These are phyloP conservation scores for Bos javanicus DNA, from an alignment of 2,113 vertebrate genomes.

Conservation along the genomic window DNA sequence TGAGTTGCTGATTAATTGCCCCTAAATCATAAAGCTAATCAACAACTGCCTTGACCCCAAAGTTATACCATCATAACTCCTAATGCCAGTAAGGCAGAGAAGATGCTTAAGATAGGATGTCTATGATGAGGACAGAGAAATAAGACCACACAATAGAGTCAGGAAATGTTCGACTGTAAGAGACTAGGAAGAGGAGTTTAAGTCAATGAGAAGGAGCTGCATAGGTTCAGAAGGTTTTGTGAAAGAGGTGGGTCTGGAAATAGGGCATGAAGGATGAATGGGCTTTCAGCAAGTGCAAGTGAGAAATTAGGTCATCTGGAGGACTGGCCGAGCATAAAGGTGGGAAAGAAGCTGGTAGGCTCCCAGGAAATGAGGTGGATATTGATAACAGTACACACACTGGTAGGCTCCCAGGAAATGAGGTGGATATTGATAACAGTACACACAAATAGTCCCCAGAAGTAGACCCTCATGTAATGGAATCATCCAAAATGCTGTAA, in stretches of 20 bases:
- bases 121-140: background rate
- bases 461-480: background rate
- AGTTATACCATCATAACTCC: background rate
- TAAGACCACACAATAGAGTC: background rate
- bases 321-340: background rate
- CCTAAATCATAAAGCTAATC: background rate
- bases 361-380: background rate
- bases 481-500: background rate
- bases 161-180: background rate
- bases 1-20: background rate
- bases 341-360: background rate
- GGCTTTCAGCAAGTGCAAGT: background rate
- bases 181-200: background rate
- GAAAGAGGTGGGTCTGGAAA: background rate
- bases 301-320: background rate
- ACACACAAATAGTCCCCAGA: background rate
- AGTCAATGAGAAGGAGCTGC: background rate
- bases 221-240: background rate
- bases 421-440: fast-evolving
- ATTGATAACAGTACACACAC: fast-evolving
- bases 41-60: background rate
- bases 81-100: background rate
- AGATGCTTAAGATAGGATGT: background rate
- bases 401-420: background rate
- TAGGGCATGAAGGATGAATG: background rate